A percentile compares a stretch with the other conserved stretches of the same genome.
Evolutionary conservation across 2,113 vertebrate genomes (phyloP).

Genomic region (Mola mola): DNA sequence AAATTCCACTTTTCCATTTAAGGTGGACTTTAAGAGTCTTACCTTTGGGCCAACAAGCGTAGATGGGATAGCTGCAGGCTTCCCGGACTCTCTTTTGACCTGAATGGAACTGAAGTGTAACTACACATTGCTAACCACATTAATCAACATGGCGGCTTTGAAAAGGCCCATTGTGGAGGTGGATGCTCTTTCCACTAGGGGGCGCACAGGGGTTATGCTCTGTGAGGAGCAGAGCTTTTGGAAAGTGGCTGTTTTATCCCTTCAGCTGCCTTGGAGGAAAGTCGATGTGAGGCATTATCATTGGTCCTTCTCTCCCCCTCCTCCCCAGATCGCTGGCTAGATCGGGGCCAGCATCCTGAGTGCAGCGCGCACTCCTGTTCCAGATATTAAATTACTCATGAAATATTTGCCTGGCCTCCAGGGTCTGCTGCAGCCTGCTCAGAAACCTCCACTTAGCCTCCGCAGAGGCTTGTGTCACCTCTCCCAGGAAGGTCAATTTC

Average conservation of each 20-base stretch:
- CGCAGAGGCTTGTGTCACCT: constrained; percentile 76
- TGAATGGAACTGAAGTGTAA: no score
- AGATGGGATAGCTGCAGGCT: no score
- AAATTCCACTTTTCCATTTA: no score
- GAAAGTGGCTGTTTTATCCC: constrained; percentile 23
- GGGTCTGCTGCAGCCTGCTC: constrained; percentile 69
- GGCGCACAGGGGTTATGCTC: no score
- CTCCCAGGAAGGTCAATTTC: constrained; percentile 79
- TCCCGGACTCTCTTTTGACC: no score
- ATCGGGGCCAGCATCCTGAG: constrained; percentile 68
- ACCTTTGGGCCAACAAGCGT: no score
- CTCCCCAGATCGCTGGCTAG: constrained; percentile 64
- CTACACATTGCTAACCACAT: no score
- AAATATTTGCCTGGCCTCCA: constrained; percentile 82
- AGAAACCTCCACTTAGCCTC: constrained; percentile 74
- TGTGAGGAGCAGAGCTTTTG: no score
- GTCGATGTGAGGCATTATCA: constrained; percentile 48
- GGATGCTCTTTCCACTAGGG: background rate
- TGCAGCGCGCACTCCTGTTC: constrained; percentile 75
- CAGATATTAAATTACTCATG: constrained; percentile 87
- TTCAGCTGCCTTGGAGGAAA: constrained; percentile 26
- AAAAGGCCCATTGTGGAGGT: no score
- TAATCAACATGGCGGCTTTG: no score
- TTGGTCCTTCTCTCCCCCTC: no score
- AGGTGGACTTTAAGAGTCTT: no score